Conservation (phyloP, 2,888 invertebrate genomes). For the Ctena decussata region DNA sequence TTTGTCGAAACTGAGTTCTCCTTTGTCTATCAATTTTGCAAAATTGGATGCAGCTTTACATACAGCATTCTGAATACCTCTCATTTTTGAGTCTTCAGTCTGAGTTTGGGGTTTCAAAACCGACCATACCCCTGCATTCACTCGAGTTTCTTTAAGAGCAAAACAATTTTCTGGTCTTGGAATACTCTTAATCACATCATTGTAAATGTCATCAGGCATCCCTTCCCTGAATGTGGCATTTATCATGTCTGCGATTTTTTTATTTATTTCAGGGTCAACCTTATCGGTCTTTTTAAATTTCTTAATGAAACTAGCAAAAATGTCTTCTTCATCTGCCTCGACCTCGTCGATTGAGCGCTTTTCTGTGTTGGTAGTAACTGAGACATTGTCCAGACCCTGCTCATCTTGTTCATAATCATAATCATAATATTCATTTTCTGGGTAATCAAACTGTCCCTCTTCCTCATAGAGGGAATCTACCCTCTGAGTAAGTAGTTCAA, state of each 20-base stretch:
- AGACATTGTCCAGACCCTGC: too few species aligned
- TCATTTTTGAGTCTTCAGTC: conserved; percentile 21
- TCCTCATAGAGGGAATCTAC: too few species aligned
- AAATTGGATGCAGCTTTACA: conserved; percentile 24
- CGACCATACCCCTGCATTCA: conserved; percentile 49
- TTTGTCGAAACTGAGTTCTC: background rate
- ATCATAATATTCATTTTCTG: too few species aligned
- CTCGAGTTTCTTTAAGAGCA: conserved; percentile 22
- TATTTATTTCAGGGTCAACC: background rate
- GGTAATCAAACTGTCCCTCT: too few species aligned
- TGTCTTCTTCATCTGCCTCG: too few species aligned
- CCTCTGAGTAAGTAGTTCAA: too few species aligned
- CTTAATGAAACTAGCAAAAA: too few species aligned
- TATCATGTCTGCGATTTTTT: background rate
- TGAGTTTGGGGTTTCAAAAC: conserved; percentile 13
- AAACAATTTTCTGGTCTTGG: conserved; percentile 35
- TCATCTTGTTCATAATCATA: too few species aligned
- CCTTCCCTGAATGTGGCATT: conserved; percentile 23
- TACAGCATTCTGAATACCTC: conserved; percentile 19
- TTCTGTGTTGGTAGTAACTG: too few species aligned
- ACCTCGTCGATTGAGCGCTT: too few species aligned
- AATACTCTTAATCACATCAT: conserved; percentile 17
- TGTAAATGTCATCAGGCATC: conserved; percentile 20
- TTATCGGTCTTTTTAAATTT: background rate
- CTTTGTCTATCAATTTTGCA: conserved; percentile 29